phyloP scores from a whole-genome alignment of 1,140 invertebrate species.

The Monochamus saltuarius region DNA sequence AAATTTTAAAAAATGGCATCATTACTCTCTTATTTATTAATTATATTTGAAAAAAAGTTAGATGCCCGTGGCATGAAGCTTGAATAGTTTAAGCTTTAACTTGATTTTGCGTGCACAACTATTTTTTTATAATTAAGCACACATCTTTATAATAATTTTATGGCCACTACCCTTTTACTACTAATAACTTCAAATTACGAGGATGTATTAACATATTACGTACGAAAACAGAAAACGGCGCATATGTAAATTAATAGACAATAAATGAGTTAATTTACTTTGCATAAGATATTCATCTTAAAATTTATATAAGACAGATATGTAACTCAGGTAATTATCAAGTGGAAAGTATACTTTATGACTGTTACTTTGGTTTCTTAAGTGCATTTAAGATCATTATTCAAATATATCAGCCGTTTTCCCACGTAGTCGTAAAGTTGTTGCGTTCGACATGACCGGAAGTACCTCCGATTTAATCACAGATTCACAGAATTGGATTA shows the following conservation, averaged over 20 bases:
- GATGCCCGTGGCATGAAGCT: no score
- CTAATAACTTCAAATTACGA: conserved; percentile 1
- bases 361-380: no score
- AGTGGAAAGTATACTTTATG: no score
- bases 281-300: not conserved
- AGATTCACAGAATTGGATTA: not conserved
- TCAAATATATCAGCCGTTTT: not conserved
- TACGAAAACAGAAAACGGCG: not conserved
- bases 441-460: not conserved
- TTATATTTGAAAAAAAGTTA: no score
- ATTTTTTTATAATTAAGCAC: no score
- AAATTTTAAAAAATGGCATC: no score
- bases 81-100: no score
- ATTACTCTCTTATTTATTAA: no score
- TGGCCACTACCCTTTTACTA: not conserved
- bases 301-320: not conserved
- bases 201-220: not conserved
- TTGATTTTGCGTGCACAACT: no score
- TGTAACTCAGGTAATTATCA: no score
- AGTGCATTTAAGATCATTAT: not conserved
- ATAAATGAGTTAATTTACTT: not conserved
- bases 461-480: not conserved
- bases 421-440: not conserved
- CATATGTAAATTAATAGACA: not conserved
- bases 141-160: no score